Evolutionary conservation across 2,797 vertebrate species (phyloP).

Genomic region (Enteromius mattozi): DNA sequence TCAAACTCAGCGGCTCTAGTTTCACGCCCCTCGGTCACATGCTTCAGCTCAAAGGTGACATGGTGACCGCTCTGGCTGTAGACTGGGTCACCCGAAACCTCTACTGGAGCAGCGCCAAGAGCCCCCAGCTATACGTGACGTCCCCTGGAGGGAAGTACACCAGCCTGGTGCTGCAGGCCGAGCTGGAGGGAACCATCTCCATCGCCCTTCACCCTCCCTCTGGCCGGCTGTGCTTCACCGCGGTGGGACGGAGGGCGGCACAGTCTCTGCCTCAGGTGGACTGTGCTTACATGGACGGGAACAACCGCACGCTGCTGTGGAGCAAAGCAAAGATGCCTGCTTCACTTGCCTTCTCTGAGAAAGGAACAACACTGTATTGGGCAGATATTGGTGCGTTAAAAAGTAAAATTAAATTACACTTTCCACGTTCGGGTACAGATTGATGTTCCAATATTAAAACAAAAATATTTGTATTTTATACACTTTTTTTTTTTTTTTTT

Average conservation of each 20-base stretch:
- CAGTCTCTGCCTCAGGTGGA: constrained; percentile 64
- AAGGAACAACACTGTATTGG: constrained; percentile 85
- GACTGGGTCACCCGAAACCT: constrained; percentile 90
- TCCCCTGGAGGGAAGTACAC: constrained; percentile 70
- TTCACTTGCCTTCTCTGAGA: constrained; percentile 79
- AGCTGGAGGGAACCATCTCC: constrained; percentile 73
- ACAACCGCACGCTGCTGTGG: constrained; percentile 78
- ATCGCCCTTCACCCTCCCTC: constrained; percentile 82
- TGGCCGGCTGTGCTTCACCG: constrained; percentile 83
- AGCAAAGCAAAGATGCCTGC: constrained; percentile 74
- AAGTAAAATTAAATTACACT: too few relatives aligned
- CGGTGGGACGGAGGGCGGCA: constrained; percentile 37
- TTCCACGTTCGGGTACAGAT: background rate
- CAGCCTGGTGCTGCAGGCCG: constrained; percentile 71
- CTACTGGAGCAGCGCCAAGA: constrained; percentile 85
- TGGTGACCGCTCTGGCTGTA: constrained; percentile 79
- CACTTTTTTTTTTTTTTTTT: too few relatives aligned
- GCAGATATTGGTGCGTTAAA: constrained; percentile 81
- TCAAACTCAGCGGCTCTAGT: constrained; percentile 74
- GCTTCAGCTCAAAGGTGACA: constrained; percentile 73
- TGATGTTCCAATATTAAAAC: background rate
- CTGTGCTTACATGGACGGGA: constrained; percentile 89
- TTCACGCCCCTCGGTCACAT: constrained; percentile 71
- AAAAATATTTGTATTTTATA: background rate
- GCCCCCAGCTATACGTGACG: constrained; percentile 77